phyloP scores from a whole-genome alignment of 2,113 vertebrate species.

The Procavia capensis region DNA sequence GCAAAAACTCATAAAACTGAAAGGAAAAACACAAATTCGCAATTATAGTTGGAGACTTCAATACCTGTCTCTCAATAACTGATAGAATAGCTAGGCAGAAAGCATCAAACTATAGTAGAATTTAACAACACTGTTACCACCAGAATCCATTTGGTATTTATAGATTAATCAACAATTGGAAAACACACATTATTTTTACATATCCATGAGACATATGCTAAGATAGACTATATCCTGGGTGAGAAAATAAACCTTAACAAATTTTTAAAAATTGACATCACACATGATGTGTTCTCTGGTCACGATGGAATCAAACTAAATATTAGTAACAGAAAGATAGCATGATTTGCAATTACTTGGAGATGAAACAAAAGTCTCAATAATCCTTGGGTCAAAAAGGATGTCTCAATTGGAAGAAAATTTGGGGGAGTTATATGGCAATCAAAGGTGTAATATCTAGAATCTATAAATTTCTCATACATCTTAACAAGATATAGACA shows the following conservation, averaged over 20 bases:
- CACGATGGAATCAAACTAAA: background rate
- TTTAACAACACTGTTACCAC: background rate
- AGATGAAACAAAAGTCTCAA: too few species aligned
- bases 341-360: too few species aligned
- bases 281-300: background rate
- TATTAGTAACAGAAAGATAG: background rate
- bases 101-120: background rate
- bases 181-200: background rate
- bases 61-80: background rate
- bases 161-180: background rate
- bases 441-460: background rate
- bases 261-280: background rate
- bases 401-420: too few species aligned
- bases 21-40: background rate
- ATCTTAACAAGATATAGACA: background rate
- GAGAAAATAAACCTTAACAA: background rate
- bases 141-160: background rate
- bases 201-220: background rate
- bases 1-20: background rate
- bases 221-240: background rate
- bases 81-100: background rate
- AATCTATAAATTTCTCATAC: background rate
- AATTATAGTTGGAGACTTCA: background rate
- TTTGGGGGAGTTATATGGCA: too few species aligned
- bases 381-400: too few species aligned